Percentiles rank a stretch among this genome's conserved stretches.
Evolutionary conservation across 2,113 vertebrate genomes (phyloP).

Genomic region (Pandion haliaetus): DNA sequence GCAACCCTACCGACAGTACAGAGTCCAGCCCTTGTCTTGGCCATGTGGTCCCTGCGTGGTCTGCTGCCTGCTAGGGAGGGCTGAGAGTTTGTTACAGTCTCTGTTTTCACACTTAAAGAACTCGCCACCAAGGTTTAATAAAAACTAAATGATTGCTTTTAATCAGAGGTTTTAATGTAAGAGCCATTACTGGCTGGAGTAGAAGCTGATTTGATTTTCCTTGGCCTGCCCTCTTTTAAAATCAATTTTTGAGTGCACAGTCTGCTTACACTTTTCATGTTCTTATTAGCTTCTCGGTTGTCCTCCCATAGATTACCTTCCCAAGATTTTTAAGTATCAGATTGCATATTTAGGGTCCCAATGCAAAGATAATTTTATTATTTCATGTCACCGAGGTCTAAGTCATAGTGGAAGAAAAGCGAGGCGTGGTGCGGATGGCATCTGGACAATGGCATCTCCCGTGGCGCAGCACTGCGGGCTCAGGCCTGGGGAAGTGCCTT

Average conservation of each 20-base stretch:
- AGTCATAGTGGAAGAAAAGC: neutral
- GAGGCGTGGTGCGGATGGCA: fast-evolving
- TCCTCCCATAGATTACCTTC: neutral
- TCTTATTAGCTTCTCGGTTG: neutral
- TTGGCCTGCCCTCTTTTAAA: neutral
- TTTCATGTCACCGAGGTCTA: neutral
- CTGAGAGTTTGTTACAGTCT: neutral
- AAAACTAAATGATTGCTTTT: neutral
- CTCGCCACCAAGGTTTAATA: neutral
- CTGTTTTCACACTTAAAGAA: neutral
- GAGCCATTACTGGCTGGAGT: neutral
- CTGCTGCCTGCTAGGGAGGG: neutral
- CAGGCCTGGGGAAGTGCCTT: neutral
- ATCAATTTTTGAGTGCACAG: fast-evolving
- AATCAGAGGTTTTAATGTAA: neutral
- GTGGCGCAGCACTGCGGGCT: fast-evolving
- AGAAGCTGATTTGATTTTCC: neutral
- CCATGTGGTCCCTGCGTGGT: fast-evolving
- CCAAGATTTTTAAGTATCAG: neutral
- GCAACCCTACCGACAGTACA: neutral
- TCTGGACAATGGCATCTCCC: fast-evolving
- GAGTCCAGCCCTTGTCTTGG: neutral
- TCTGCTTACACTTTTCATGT: neutral
- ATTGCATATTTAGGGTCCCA: neutral
- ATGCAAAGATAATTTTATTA: neutral